Evolutionary conservation across 2,888 invertebrate species (phyloP).

Genomic region (Aspidiotus destructor): DNA sequence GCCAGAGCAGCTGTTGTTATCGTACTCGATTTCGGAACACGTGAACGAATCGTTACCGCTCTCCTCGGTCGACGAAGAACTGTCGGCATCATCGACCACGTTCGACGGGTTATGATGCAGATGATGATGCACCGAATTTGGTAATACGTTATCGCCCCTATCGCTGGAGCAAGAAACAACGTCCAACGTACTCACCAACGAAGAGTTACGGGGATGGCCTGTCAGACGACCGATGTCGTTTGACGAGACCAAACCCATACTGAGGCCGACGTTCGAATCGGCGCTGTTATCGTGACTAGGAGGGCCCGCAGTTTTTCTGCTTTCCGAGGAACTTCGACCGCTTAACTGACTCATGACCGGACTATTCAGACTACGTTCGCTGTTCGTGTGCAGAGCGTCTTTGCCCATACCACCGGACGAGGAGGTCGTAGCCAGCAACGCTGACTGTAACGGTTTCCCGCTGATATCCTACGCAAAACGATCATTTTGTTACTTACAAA

Average conservation of each 20-base stretch:
- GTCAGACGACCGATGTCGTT: conserved; percentile 29
- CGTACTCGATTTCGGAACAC: conserved; percentile 95
- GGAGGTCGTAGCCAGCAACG: conserved; percentile 77
- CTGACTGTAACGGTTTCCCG: conserved; percentile 82
- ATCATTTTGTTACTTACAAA: background rate
- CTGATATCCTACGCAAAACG: conserved; percentile 65
- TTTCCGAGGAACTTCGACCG: conserved; percentile 71
- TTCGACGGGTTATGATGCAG: conserved; percentile 49
- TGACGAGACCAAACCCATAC: conserved; percentile 51
- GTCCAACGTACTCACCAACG: conserved; percentile 75
- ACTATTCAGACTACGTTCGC: conserved; percentile 82
- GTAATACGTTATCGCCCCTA: conserved; percentile 37
- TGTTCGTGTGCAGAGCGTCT: conserved; percentile 80
- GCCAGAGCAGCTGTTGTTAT: conserved; percentile 74
- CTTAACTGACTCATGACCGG: conserved; percentile 87
- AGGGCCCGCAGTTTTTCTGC: conserved; percentile 60
- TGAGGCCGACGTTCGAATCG: conserved; percentile 49
- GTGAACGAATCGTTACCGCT: conserved; percentile 93
- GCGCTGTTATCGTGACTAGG: conserved; percentile 49
- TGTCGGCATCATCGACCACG: conserved; percentile 40
- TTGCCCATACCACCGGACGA: conserved; percentile 80
- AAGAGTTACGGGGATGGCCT: conserved; percentile 71
- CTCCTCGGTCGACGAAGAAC: conserved; percentile 84
- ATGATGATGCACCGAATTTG: conserved; percentile 48
- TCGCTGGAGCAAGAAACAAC: conserved; percentile 75